These are phyloP conservation scores for Diarsia mendica DNA, from an alignment of 2,888 invertebrate genomes.

Conservation along the genomic window DNA sequence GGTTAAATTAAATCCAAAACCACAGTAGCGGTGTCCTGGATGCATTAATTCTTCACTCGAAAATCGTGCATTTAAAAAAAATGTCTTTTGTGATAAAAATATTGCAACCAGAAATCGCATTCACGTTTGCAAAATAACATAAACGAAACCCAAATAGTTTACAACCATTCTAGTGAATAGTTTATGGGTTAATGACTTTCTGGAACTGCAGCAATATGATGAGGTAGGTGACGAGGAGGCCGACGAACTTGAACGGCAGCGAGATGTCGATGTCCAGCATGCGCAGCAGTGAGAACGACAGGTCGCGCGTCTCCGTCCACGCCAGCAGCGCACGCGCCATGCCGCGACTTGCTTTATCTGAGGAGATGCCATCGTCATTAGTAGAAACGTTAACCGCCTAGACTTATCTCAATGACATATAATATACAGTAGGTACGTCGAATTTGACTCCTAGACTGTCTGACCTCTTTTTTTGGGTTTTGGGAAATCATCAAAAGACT, in stretches of 20 bases:
- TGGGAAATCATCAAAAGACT: too few species aligned
- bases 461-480: background rate
- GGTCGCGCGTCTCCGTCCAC: constrained; percentile 79
- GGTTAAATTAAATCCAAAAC: background rate
- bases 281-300: constrained; percentile 82
- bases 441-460: background rate
- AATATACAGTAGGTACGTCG: background rate
- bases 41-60: background rate
- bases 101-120: background rate
- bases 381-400: too few species aligned
- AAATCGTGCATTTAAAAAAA: constrained; percentile 18
- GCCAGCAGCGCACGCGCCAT: constrained; percentile 79
- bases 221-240: constrained; percentile 81
- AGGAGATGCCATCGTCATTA: constrained; percentile 51
- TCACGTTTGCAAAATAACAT: background rate
- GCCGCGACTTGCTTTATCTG: constrained; percentile 82
- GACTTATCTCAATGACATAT: background rate
- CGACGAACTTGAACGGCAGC: constrained; percentile 82
- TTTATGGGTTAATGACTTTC: constrained; percentile 77
- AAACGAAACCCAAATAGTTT: background rate
- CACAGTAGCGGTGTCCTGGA: background rate
- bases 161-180: background rate
- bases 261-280: constrained; percentile 83
- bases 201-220: constrained; percentile 83
- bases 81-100: background rate